phyloP scores from a whole-genome alignment of 1,140 invertebrate species.

The Drosophila pandora region DNA sequence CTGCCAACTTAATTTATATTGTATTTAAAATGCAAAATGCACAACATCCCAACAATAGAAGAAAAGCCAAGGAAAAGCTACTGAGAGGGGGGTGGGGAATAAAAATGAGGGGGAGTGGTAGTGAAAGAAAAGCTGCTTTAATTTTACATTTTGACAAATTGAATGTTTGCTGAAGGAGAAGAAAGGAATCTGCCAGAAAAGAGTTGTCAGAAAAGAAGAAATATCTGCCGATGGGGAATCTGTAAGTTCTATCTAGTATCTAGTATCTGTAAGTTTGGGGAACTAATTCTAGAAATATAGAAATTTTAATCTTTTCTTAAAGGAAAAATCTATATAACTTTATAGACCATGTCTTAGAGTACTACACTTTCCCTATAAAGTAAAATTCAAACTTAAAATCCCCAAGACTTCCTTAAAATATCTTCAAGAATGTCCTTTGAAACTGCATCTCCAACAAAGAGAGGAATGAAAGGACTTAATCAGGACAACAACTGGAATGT shows the following conservation, averaged over 20 bases:
- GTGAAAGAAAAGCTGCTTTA: conserved; percentile 35
- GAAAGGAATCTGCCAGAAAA: not conserved
- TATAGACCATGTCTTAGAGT: too few relatives aligned
- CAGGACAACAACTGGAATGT: not conserved
- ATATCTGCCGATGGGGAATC: too few relatives aligned
- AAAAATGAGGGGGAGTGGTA: not conserved
- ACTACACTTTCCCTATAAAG: too few relatives aligned
- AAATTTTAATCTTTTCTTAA: too few relatives aligned
- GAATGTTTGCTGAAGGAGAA: conserved; percentile 46
- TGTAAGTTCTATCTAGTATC: too few relatives aligned
- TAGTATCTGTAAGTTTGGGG: too few relatives aligned
- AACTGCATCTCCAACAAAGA: not conserved
- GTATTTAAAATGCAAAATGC: conserved; percentile 70
- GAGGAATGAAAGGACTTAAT: not conserved
- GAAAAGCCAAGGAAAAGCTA: conserved; percentile 2
- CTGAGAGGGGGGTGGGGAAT: not conserved
- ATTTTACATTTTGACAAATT: conserved; percentile 78
- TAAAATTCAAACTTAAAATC: too few relatives aligned
- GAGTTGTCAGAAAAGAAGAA: too few relatives aligned
- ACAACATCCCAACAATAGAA: conserved; percentile 43
- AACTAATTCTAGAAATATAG: too few relatives aligned
- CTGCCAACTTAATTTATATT: conserved; percentile 79
- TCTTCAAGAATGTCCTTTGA: not conserved
- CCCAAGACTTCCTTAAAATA: too few relatives aligned
- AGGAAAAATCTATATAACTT: too few relatives aligned